Evolutionary conservation across 1,140 invertebrate genomes (phyloP), one percentile per base, ranked within the genome.

Genomic region (Neodiprion fabricii): DNA sequence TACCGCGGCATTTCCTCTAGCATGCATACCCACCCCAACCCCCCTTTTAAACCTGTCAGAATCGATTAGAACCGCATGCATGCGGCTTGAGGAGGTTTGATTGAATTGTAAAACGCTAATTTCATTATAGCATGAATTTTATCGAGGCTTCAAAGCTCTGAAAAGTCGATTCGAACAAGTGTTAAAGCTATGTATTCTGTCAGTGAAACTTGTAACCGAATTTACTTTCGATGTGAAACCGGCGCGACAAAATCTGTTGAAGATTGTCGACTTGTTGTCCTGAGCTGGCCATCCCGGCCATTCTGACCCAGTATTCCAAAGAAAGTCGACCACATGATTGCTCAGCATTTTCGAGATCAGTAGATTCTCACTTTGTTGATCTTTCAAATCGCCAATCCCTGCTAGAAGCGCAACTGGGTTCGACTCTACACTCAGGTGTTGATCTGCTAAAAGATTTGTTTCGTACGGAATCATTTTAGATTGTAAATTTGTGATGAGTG

Each of bases 201-300:
- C 28, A 40, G 28, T 40, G 28, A 40, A 40, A 40, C 28, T 40
- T 40, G 0, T 40, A 40, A 40, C 28, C 28, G 28, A 40, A 72
- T 78, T 83, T 89, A 96, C 95, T 90, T 98, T 98, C 0, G 96
- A 97, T 1, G 96, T 97, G 83, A 97, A 98, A 70, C 92, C 91
- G 0, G 95, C 95, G 77, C 94, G 92, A 74, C 92, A 93, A 85
- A 95, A 97, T 81, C 95, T 89, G 83, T 94, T 95, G 71, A 95
- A 91, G 66, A 94, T 88, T 79, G 94, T 93, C 14, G 92, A 86
- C 73, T 87, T 91, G 76, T 90, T 92, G 4, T 89, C 89, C 48
- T 93, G 87, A 23, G 90, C 89, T 48, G 91, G 90, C 88, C 91
- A 92, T 74, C 94, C 94, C 75, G 94, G 93, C 85, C 92, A 93